These are phyloP conservation scores for Leptopterna dolabrata DNA, from an alignment of 2,888 invertebrate species.

Conservation along the genomic window DNA sequence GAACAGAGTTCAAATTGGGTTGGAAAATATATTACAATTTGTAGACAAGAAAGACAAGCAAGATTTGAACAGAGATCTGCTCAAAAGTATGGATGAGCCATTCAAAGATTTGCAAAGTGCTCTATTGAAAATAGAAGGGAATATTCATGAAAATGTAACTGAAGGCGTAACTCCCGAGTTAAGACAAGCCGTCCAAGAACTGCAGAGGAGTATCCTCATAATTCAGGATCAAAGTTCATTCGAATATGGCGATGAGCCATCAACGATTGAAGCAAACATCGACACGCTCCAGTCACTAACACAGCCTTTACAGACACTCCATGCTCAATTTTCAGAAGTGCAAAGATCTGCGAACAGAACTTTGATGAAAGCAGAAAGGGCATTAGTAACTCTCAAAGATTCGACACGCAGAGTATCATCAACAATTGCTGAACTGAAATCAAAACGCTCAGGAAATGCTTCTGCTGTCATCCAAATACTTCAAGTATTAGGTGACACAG, in stretches of 20 bases:
- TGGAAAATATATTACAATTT: constrained; percentile 58
- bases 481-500: constrained; percentile 58
- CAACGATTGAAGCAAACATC: constrained; percentile 62
- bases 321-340: constrained; percentile 59
- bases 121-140: constrained; percentile 60
- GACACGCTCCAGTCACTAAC: constrained; percentile 62
- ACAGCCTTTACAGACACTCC: constrained; percentile 61
- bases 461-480: constrained; percentile 28
- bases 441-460: constrained; percentile 19
- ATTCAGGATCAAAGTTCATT: constrained; percentile 63
- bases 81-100: constrained; percentile 61
- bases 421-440: constrained; percentile 22
- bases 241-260: constrained; percentile 62
- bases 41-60: constrained; percentile 60
- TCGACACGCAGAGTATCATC: constrained; percentile 50
- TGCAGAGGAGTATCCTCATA: constrained; percentile 62
- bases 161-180: constrained; percentile 58
- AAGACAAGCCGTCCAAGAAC: constrained; percentile 62
- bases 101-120: constrained; percentile 62
- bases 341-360: constrained; percentile 54
- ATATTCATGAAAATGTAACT: constrained; percentile 52
- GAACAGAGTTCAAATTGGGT: constrained; percentile 58
- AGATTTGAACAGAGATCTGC: constrained; percentile 59
- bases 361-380: constrained; percentile 56
- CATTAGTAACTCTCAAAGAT: constrained; percentile 52